Evolutionary conservation across 2,888 invertebrate species (phyloP), one percentile per base, ranked within the genome.

Genomic region (Globia sparganii): DNA sequence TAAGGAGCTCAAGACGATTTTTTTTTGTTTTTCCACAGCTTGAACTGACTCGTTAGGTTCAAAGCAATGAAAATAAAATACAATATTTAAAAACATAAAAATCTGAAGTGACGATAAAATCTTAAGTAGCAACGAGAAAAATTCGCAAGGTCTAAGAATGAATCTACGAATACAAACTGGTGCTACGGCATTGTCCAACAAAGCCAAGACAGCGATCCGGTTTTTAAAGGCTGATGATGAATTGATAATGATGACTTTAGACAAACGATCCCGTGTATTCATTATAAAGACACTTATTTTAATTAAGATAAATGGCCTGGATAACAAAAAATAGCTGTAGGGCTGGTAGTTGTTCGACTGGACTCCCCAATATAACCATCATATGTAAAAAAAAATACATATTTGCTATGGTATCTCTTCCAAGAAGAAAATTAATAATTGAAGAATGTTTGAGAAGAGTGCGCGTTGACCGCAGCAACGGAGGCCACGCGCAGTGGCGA

Each of bases 381-480:
- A 18, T 46, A 15, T 72, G 15, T 15, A 34, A 70, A 53, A 13
- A n/a, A 53, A 13, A n/a, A 15, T 25, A 46, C n/a, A 46, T 9
- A 34, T 34, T 67, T 31, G 21, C 25, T 59, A 31, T 31, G 15
- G 5, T 21, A 56, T 25, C 15, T 37, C 6, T 75, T 65, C 13
- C 58, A 61, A 43, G 43, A 68, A 68, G 34, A 69, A 68, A 64
- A 25, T 65, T 34, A 34, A 62, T 34, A 34, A 62, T 70, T 70
- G 37, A 28, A 67, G 68, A 56, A 59, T 53, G 90, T 90, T 90
- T 91, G 88, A 82, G 86, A 83, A 83, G 78, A 81, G 72, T 91
- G 91, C 91, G 92, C 91, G 90, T 78, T 84, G 83, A 81, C 83
- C 81, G 81, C 82, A 83, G 71, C 86, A 78, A 81, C 76, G 79